These are phyloP conservation scores for Microcebus ravelobensis DNA, from an alignment of 2,113 vertebrate genomes.

Conservation along the genomic window DNA sequence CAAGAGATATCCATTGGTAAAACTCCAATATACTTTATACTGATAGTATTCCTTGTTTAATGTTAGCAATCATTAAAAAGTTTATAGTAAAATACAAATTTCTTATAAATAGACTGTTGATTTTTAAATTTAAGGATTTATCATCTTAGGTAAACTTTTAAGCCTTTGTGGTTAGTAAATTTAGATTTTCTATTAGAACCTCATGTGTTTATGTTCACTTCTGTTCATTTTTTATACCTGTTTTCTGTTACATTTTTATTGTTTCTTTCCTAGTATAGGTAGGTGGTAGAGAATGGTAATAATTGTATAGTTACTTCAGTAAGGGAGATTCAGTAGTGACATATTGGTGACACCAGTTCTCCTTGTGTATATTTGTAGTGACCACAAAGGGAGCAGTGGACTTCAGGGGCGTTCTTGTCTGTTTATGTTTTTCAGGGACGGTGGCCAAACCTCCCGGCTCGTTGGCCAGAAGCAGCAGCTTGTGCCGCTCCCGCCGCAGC, in stretches of 20 bases:
- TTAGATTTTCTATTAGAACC: background rate
- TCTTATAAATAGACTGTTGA: background rate
- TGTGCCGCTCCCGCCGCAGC: slow-evolving; percentile 95
- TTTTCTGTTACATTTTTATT: background rate
- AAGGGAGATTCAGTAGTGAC: background rate
- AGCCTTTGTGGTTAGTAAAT: background rate
- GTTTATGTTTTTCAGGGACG: slow-evolving; percentile 83
- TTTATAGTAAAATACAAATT: background rate
- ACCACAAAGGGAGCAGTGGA: fast-evolving
- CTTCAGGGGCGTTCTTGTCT: background rate
- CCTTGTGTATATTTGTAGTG: background rate
- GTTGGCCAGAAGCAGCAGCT: slow-evolving; percentile 93
- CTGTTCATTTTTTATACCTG: slow-evolving; percentile 5
- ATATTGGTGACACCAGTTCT: no score
- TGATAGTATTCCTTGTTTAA: background rate
- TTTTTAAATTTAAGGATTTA: slow-evolving; percentile 16
- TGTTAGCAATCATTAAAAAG: background rate
- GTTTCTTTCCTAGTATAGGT: background rate
- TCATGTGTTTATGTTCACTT: background rate
- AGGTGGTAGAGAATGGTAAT: background rate
- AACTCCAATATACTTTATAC: background rate
- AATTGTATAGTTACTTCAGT: background rate
- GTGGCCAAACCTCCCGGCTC: slow-evolving; percentile 87
- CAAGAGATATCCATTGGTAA: background rate
- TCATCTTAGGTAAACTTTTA: background rate